Evolutionary conservation across 2,113 vertebrate species (phyloP).

Genomic region (Chloropsis cyanopogon): DNA sequence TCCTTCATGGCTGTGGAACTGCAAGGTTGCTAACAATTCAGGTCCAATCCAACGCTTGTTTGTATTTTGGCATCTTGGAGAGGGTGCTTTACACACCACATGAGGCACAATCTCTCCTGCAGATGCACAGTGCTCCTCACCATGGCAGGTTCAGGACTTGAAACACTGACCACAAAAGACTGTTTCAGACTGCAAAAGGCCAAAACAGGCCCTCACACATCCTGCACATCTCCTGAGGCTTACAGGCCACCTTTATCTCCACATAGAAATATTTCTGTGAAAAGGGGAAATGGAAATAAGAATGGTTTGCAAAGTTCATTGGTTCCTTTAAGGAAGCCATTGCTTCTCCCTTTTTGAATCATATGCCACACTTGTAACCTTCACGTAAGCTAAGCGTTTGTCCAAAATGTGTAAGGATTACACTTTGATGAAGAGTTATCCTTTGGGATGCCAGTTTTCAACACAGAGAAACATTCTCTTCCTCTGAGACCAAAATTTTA

Average conservation of each 20-base stretch:
- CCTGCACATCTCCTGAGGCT: not conserved
- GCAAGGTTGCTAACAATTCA: not conserved
- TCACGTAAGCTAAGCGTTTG: not conserved
- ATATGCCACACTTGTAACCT: not conserved
- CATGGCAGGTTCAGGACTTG: not conserved
- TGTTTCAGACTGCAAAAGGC: not conserved
- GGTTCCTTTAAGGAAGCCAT: constrained; percentile 12
- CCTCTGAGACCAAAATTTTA: not conserved
- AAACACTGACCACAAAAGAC: not conserved
- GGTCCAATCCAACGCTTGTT: not conserved
- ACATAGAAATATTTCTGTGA: not conserved
- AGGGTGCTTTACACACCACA: not conserved
- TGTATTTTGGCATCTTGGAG: not conserved
- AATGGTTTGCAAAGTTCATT: not conserved
- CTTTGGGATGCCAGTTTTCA: not conserved
- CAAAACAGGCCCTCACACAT: not conserved
- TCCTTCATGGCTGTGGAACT: not conserved
- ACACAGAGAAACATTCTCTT: not conserved
- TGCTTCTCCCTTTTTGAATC: not conserved
- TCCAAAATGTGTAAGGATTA: not conserved
- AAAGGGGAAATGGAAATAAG: not conserved
- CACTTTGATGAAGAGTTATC: not conserved
- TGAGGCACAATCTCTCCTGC: not conserved
- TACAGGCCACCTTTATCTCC: not conserved
- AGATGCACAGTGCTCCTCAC: not conserved